phyloP scores from a whole-genome alignment of 2,113 vertebrate genomes.

The Salvelinus fontinalis region DNA sequence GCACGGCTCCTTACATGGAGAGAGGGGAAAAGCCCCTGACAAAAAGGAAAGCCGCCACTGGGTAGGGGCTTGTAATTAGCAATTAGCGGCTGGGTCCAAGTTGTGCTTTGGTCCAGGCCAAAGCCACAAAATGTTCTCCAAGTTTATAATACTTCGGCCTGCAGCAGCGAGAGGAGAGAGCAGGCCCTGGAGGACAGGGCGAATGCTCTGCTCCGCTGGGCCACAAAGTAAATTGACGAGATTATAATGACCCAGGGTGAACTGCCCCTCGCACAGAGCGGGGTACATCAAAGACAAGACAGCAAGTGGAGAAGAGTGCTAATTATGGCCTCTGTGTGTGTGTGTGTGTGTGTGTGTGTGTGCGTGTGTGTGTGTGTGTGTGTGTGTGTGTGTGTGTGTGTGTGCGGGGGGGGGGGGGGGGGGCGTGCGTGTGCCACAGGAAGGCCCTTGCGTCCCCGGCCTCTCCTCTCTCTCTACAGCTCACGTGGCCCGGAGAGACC shows the following conservation, averaged over 20 bases:
- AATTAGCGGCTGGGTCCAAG: slow-evolving; percentile 80
- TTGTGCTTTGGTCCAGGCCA: slow-evolving; percentile 72
- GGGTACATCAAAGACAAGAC: slow-evolving; percentile 50
- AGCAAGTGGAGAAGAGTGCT: slow-evolving; percentile 58
- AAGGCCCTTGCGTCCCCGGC: not conserved
- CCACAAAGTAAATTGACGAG: slow-evolving; percentile 67
- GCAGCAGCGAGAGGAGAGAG: slow-evolving; percentile 58
- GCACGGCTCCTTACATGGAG: slow-evolving; percentile 66
- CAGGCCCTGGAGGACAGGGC: slow-evolving; percentile 56
- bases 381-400: not conserved
- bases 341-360: slow-evolving; percentile 1
- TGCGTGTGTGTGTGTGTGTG: slow-evolving; percentile 16
- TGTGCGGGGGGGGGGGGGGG: not conserved
- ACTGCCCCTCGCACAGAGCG: slow-evolving; percentile 48
- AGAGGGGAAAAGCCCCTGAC: slow-evolving; percentile 74
- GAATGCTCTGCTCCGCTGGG: slow-evolving; percentile 50
- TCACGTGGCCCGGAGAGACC: slow-evolving; percentile 52
- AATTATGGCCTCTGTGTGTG: slow-evolving; percentile 32
- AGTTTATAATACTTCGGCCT: slow-evolving; percentile 72
- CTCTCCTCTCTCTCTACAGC: slow-evolving; percentile 45
- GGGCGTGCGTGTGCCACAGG: not conserved
- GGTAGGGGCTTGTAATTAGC: slow-evolving; percentile 81
- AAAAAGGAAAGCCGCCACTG: slow-evolving; percentile 73
- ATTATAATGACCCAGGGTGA: slow-evolving; percentile 65
- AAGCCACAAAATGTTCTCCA: slow-evolving; percentile 81